Conservation (phyloP, 2,797 vertebrate genomes). For the Zonotrichia albicollis region DNA sequence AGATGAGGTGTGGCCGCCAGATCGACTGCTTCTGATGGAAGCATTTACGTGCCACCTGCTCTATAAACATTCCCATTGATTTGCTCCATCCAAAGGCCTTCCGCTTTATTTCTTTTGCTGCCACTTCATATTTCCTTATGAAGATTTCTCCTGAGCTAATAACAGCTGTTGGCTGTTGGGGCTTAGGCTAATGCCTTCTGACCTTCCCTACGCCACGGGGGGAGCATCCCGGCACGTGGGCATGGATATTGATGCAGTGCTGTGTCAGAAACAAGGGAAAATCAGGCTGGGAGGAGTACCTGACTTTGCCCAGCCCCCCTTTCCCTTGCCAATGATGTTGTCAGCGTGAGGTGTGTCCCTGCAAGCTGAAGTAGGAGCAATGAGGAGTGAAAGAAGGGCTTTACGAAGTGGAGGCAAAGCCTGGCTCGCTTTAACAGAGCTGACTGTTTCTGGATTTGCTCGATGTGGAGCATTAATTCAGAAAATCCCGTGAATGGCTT, state of each 20-base stretch:
- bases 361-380: not conserved
- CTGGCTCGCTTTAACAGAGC: not conserved
- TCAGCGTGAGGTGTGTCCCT: not conserved
- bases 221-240: rapidly evolving
- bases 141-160: not conserved
- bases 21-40: not conserved
- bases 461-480: not conserved
- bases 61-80: constrained; percentile 7
- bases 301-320: not conserved
- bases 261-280: not conserved
- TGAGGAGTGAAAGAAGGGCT: not conserved
- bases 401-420: not conserved
- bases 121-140: not conserved
- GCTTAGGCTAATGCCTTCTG: not conserved
- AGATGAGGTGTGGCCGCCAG: not conserved
- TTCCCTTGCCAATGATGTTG: not conserved
- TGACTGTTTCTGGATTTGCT: not conserved
- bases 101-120: not conserved
- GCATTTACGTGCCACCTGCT: not conserved
- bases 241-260: rapidly evolving
- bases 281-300: not conserved
- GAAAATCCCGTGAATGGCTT: not conserved
- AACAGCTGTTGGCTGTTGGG: not conserved
- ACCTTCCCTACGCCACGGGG: rapidly evolving
- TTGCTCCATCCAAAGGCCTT: not conserved